Evolutionary conservation across 2,888 invertebrate species (phyloP), one percentile per base, ranked within the genome.

Genomic region (Ennomos erosarius): DNA sequence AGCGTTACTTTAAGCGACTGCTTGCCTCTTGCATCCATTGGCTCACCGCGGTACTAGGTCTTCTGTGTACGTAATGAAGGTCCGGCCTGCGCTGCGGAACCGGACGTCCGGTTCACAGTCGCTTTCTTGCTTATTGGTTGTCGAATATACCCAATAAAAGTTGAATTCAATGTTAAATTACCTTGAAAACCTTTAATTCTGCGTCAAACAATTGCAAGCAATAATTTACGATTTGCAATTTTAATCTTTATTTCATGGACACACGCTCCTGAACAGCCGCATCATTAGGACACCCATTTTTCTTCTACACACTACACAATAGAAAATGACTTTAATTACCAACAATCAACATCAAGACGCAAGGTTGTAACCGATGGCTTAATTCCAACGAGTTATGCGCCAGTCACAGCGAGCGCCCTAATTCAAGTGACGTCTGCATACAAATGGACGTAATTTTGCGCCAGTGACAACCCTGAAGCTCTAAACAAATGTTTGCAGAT

Each of bases 381-480:
- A 82, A 91, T 91, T 90, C 86, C 81, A 84, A 79, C 77, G 85
- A 87, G 81, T 86, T 86, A 90, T 90, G 85, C 84, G 85, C 87
- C 76, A 81, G 81, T 45, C 35, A 35, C 45, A 45, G 43, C 11
- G 37, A 37, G 44, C 83, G 40, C 45, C 59, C 51, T 60, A 60
- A 60, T 60, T 51, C 86, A 85, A 82, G 80, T 81, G 78, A 74
- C 77, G 79, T 80, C 82, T 87, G 87, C 88, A 90, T 90, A 88
- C 83, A 90, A 90, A 91, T 90, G 88, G 85, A 76, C 81, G 87
- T 90, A 89, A 90, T 91, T 88, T 87, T 82, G 82, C 81, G 78
- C 11, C 77, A 75, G 85, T 82, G 88, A 88, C 89, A 87, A 79
- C 84, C 87, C 84, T 82, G 78, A 79, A 83, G 85, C 83, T 75